These are phyloP conservation scores for Vulpes ferrilata DNA, from an alignment of 2,113 vertebrate genomes.

Conservation along the genomic window DNA sequence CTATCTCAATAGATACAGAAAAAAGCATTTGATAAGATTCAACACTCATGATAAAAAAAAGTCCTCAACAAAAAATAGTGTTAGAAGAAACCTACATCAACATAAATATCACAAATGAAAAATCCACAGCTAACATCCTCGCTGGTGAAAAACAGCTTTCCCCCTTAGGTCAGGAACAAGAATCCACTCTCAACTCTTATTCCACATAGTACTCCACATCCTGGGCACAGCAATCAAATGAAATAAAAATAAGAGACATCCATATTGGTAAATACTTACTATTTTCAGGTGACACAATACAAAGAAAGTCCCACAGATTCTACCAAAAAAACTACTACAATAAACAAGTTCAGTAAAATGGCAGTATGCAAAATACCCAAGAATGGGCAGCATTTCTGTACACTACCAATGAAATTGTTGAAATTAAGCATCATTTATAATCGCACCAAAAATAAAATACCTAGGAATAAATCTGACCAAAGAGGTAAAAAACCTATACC, in stretches of 20 bases:
- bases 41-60: neutral
- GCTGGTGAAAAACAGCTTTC: neutral
- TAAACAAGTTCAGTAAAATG: neutral
- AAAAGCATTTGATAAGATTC: neutral
- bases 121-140: neutral
- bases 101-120: neutral
- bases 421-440: neutral
- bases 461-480: neutral
- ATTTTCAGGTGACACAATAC: neutral
- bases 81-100: neutral
- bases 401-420: neutral
- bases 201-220: neutral
- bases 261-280: neutral
- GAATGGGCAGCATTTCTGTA: neutral
- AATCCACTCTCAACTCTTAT: neutral
- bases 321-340: neutral
- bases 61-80: neutral
- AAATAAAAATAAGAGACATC: neutral
- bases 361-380: neutral
- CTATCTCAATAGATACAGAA: neutral
- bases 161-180: neutral
- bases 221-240: neutral
- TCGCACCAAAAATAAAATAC: neutral
- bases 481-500: neutral
- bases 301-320: neutral